These are phyloP conservation scores for Amyelois transitella DNA, from an alignment of 1,140 invertebrate species.

Conservation along the genomic window DNA sequence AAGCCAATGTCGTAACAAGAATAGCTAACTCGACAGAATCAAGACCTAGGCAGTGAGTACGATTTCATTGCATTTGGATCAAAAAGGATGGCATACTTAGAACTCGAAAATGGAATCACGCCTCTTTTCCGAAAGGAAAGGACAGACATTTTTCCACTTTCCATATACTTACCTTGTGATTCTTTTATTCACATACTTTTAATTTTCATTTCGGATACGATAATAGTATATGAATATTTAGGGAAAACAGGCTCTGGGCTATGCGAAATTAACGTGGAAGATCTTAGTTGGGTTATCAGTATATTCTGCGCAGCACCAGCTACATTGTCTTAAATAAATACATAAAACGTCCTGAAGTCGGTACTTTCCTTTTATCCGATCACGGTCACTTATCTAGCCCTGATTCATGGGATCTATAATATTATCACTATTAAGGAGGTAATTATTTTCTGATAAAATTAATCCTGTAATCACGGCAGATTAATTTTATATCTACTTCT, in stretches of 20 bases:
- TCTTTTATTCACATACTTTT: no score
- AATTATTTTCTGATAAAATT: neutral
- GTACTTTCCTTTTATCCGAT: neutral
- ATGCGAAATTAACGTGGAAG: no score
- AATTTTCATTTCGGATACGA: no score
- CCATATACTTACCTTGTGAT: no score
- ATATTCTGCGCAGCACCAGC: no score
- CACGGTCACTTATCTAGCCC: neutral
- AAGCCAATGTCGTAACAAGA: neutral
- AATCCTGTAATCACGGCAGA: neutral
- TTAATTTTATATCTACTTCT: neutral
- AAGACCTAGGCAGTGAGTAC: constrained; percentile 19
- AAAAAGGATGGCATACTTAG: no score
- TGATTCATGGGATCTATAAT: neutral
- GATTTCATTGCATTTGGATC: neutral
- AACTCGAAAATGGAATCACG: no score
- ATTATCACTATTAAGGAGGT: neutral
- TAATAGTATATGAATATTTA: no score
- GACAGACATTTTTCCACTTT: no score
- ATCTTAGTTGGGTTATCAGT: no score
- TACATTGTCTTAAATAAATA: neutral
- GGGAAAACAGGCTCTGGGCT: no score
- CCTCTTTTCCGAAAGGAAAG: no score
- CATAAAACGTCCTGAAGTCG: neutral
- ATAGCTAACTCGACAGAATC: neutral